Conservation (phyloP, 2,113 vertebrate genomes). For the Apteryx owenii region DNA sequence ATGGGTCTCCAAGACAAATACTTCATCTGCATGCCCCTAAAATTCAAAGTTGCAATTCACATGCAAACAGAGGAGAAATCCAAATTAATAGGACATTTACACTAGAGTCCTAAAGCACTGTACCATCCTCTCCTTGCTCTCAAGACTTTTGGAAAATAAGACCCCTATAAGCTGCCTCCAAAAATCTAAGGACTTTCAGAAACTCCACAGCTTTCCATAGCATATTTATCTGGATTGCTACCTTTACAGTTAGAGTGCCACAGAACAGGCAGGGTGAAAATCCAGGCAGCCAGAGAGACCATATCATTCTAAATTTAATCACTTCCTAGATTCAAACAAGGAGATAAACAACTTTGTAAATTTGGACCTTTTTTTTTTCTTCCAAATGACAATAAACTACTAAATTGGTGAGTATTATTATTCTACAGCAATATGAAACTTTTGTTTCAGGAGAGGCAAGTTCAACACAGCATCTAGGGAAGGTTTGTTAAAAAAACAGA, state of each 20-base stretch:
- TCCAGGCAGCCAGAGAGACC: background rate
- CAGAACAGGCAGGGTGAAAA: background rate
- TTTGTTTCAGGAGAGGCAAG: background rate
- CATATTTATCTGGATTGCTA: background rate
- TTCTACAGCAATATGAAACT: background rate
- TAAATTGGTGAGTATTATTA: background rate
- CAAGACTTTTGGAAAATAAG: background rate
- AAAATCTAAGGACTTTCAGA: background rate
- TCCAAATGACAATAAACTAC: background rate
- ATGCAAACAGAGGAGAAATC: background rate
- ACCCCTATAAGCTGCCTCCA: background rate
- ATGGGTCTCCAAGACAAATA: constrained; percentile 97
- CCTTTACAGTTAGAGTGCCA: background rate
- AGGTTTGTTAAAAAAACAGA: background rate
- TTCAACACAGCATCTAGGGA: background rate
- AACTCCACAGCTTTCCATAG: background rate
- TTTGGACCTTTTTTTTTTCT: background rate
- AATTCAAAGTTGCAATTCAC: background rate
- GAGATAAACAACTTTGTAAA: background rate
- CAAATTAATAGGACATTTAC: background rate
- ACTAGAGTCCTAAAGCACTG: background rate
- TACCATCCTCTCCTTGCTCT: background rate
- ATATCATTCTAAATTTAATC: background rate
- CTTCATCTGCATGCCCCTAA: constrained; percentile 96
- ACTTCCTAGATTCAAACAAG: background rate